These are phyloP conservation scores for Diploscapter pachys DNA, from an alignment of 1,140 invertebrate species.

Conservation along the genomic window DNA sequence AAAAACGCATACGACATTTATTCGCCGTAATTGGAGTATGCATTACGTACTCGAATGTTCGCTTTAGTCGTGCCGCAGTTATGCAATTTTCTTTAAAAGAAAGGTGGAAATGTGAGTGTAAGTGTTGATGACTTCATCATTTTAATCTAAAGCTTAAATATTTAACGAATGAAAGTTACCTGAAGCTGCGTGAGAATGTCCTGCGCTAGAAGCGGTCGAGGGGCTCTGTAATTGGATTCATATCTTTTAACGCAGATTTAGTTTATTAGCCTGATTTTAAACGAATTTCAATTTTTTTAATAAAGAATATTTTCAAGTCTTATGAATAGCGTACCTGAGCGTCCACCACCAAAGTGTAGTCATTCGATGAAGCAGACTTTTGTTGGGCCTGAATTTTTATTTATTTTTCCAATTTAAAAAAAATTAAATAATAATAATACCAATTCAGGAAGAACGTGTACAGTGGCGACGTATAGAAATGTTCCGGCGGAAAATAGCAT, in stretches of 20 bases:
- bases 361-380: neutral
- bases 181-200: constrained; percentile 14
- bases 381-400: neutral
- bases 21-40: too few species aligned
- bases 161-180: too few species aligned
- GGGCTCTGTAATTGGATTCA: constrained; percentile 62
- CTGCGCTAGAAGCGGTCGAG: constrained; percentile 57
- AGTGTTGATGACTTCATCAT: too few species aligned
- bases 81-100: too few species aligned
- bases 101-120: too few species aligned
- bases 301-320: neutral
- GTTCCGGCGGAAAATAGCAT: constrained; percentile 98
- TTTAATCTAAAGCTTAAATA: too few species aligned
- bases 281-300: neutral
- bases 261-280: neutral
- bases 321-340: neutral
- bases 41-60: too few species aligned
- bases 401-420: neutral
- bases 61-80: too few species aligned
- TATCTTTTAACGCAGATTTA: constrained; percentile 56
- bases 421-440: constrained; percentile 31
- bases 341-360: neutral
- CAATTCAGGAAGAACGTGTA: constrained; percentile 92
- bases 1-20: too few species aligned
- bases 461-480: constrained; percentile 95